Evolutionary conservation across 1,140 invertebrate genomes (phyloP).

Genomic region (Mercenaria mercenaria): DNA sequence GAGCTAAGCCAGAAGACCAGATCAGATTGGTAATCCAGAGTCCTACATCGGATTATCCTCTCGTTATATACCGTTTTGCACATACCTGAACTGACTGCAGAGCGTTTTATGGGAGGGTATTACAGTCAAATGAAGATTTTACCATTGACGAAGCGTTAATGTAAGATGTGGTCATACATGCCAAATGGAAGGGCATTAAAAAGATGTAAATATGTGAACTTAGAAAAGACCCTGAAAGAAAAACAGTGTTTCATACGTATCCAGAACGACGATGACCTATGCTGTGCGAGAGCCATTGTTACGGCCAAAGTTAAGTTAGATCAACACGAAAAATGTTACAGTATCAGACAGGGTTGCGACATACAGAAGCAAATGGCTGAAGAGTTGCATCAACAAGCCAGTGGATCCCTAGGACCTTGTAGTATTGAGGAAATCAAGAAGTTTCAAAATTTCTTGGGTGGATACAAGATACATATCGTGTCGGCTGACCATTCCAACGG

Average conservation of each 20-base stretch:
- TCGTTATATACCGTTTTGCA: background rate
- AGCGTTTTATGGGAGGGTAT: too few species aligned
- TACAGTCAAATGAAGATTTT: too few species aligned
- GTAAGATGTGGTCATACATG: background rate
- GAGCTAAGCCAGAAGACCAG: background rate
- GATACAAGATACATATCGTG: constrained; percentile 8
- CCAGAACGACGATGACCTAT: constrained; percentile 27
- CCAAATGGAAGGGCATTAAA: too few species aligned
- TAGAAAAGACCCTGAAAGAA: background rate
- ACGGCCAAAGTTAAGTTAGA: constrained; percentile 1
- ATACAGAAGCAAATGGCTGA: background rate
- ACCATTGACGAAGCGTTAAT: background rate
- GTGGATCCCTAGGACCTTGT: background rate
- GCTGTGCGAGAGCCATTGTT: too few species aligned
- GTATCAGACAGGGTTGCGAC: too few species aligned
- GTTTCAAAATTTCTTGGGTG: background rate
- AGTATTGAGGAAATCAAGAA: background rate
- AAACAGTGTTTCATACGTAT: background rate
- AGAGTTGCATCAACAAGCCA: background rate
- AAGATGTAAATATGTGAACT: background rate
- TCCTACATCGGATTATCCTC: background rate
- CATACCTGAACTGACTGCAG: too few species aligned
- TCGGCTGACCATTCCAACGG: too few species aligned
- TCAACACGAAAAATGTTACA: constrained; percentile 15
- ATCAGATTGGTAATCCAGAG: too few species aligned